Evolutionary conservation across 2,113 vertebrate genomes (phyloP), one percentile per base, ranked within the genome.

Genomic region (Centrocercus urophasianus): DNA sequence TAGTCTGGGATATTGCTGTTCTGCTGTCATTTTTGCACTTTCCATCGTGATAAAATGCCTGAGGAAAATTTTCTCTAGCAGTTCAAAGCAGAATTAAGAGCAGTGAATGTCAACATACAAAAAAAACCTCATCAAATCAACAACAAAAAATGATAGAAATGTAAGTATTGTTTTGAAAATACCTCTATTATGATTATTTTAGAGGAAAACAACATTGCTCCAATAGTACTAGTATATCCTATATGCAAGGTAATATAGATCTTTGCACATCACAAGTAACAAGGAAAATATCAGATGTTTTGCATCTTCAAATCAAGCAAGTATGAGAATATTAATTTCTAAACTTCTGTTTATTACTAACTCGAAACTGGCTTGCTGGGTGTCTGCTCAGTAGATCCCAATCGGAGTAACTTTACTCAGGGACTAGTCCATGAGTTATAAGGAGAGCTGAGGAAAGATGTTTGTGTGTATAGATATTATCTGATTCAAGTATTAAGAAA

Each of bases 31-130:
- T 50, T 24, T 50, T 50, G 48, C 48, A 50, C 11, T 50, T 50
- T 24, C 12, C 12, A 50, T 13, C 17, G 7, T 25, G 22, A 25
- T 50, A 50, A 12, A 50, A 25, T 50, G 19, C 1, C 0, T 1
- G 0, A 64, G 28, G 42, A 74, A 67, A 32, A 59, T 36, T 52
- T 90, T 5, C 36, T 6, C 8, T n/a, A 3, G 19, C 22, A 42
- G n/a, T 63, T 30, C 17, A 85, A 76, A 88, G 48, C 71, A 70
- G 48, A 76, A 30, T 36, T 47, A 80, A 32, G 90, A 63, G 42
- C 11, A 5, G 28, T 32, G 34, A 78, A 60, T 43, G 74, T 60
- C 30, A 54, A 32, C 13, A 30, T 12, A 15, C 10, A 19, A 30
- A 38, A 38, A 21, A 16, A 7, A 38, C 38, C 52, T 25, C 13